Conservation (phyloP, 2,113 vertebrate genomes). For the Zosterops japonicus region DNA sequence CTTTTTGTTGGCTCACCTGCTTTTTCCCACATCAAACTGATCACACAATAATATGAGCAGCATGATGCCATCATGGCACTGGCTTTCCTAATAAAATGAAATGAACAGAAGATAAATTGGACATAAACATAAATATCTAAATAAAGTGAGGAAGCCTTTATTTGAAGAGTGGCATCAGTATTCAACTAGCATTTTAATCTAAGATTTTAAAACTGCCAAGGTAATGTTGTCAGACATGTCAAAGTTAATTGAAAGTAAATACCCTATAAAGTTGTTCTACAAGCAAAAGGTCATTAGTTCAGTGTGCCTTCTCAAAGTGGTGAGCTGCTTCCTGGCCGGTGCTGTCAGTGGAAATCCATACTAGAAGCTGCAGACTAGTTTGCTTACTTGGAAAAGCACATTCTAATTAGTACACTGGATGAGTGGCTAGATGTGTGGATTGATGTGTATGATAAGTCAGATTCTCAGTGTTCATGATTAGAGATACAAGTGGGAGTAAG, state of each 20-base stretch:
- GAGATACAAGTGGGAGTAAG: background rate
- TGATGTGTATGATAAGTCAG: background rate
- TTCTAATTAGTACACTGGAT: background rate
- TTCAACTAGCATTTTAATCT: background rate
- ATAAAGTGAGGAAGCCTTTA: background rate
- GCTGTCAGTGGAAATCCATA: background rate
- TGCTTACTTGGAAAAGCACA: background rate
- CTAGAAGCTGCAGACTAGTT: background rate
- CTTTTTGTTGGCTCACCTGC: background rate
- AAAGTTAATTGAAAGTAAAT: slow-evolving; percentile 11
- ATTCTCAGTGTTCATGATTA: background rate
- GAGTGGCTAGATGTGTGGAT: background rate
- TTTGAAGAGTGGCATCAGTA: background rate
- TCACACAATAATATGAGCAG: background rate
- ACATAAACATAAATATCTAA: background rate
- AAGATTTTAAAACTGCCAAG: background rate
- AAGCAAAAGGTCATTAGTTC: background rate
- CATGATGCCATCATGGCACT: background rate
- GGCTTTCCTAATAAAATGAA: background rate
- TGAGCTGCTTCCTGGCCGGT: background rate
- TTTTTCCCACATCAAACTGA: background rate
- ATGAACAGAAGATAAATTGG: background rate
- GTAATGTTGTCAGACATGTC: background rate
- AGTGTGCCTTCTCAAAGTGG: background rate
- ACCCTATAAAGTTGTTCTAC: background rate